These are phyloP conservation scores for Onychostoma macrolepis DNA, from an alignment of 2,113 vertebrate genomes.

Conservation along the genomic window DNA sequence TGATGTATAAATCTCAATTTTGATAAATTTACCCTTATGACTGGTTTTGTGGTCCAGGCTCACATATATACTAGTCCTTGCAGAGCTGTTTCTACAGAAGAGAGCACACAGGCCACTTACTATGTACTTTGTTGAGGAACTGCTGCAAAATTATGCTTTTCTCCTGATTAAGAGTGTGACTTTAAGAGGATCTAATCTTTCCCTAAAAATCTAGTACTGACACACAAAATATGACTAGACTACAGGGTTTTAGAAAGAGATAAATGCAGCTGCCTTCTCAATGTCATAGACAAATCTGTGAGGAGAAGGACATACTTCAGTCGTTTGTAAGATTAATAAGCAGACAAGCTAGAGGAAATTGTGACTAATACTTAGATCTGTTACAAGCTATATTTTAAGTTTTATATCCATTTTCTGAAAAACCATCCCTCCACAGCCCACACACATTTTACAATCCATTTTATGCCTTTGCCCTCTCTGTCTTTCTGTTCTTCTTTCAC, in stretches of 20 bases:
- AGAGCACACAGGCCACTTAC: background rate
- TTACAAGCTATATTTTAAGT: background rate
- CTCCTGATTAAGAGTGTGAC: background rate
- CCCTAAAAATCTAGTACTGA: background rate
- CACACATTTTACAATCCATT: background rate
- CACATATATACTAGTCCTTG: background rate
- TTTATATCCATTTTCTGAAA: background rate
- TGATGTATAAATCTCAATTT: too few relatives aligned
- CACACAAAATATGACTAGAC: background rate
- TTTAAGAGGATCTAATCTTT: conserved; percentile 18
- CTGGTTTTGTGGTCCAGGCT: too few relatives aligned
- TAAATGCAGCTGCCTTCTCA: background rate
- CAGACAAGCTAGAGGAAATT: background rate
- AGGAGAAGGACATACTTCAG: background rate
- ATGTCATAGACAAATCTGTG: background rate
- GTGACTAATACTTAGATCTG: background rate
- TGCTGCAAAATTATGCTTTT: background rate
- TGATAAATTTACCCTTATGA: too few relatives aligned
- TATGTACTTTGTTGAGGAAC: background rate
- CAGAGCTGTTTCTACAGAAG: background rate
- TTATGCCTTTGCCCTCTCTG: background rate
- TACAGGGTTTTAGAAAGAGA: background rate
- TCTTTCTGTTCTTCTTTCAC: background rate
- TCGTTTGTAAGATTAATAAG: background rate
- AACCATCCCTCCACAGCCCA: background rate